Evolutionary conservation across 35 echinoderm and acorn worm genomes (phyloP), one percentile per base, ranked within the genome.

Genomic region (Hemicentrotus pulcherrimus): DNA sequence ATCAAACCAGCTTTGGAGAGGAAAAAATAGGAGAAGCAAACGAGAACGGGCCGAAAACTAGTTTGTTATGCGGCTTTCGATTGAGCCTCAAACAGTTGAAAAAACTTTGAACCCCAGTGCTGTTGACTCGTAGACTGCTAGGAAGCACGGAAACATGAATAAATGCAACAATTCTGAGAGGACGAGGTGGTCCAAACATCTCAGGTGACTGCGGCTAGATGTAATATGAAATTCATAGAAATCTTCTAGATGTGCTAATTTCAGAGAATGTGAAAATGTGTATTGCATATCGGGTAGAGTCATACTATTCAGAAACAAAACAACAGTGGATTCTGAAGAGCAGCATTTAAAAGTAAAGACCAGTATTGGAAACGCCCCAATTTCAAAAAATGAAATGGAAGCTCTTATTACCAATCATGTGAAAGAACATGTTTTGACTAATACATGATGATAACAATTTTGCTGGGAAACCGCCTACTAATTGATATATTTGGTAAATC

Each of bases 81-180:
- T 90, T 32, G 88, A 33, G 46, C 15, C 46, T 33, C 88, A 24
- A 90, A 47, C 88, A 90, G 88, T 90, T 90, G 88, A 35, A 90
- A 90, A 45, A 90, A 90, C 88, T 47, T 90, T 45, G 46, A 28
- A 90, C 32, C 88, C 32, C 88, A 12, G 11, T 47, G 33, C 14
- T 90, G 88, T 90, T 90, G 88, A 90, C 88, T 45, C 88, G 32
- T 16, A 47, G 88, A 90, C 88, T 33, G 88, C 32, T 5, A 47
- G 88, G 46, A 90, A 45, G 88, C 88, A 15, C 18, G 19, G 65
- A 28, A 22, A 22, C 65, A 78, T 78, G 65, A 78, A 78, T 78
- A 78, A 78, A 78, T 78, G 65, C 65, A 28, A 78, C 65, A 78
- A 30, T 78, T 78, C 24, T 2, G 65, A 78, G 65, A 28, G 7